Evolutionary conservation across 2,113 vertebrate species (phyloP).

Genomic region (Anas platyrhynchos): DNA sequence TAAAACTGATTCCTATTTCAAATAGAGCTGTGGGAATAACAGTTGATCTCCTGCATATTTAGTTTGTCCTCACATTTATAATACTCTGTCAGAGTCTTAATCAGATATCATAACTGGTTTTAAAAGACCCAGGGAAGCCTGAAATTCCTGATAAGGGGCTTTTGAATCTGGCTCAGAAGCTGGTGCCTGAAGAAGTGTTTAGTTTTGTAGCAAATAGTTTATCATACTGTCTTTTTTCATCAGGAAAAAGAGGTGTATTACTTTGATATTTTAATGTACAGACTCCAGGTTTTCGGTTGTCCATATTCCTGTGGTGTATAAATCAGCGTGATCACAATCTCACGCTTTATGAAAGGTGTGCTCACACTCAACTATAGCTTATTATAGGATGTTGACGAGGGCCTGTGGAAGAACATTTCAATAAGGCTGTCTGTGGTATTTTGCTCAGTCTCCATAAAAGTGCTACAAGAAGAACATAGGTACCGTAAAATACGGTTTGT

Average conservation of each 20-base stretch:
- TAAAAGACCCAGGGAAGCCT: background rate
- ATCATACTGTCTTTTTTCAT: background rate
- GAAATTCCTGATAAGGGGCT: background rate
- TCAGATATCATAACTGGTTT: background rate
- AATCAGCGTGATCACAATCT: background rate
- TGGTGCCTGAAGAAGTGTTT: background rate
- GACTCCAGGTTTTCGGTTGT: background rate
- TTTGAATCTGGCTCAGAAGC: background rate
- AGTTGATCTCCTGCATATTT: background rate
- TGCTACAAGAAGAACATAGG: background rate
- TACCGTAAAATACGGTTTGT: slow-evolving; percentile 18
- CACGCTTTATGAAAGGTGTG: background rate
- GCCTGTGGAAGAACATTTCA: background rate
- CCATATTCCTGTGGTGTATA: background rate
- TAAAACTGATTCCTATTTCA: background rate
- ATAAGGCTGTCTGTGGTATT: background rate
- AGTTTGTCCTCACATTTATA: background rate
- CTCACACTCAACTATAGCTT: background rate
- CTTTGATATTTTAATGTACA: background rate
- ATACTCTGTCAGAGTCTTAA: background rate
- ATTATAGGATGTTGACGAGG: background rate
- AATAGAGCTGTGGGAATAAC: background rate
- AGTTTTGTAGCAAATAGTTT: background rate
- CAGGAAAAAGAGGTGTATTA: background rate
- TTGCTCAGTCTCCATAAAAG: background rate